phyloP scores from a whole-genome alignment of 1,140 invertebrate genomes.

The Leucophenga varia region DNA sequence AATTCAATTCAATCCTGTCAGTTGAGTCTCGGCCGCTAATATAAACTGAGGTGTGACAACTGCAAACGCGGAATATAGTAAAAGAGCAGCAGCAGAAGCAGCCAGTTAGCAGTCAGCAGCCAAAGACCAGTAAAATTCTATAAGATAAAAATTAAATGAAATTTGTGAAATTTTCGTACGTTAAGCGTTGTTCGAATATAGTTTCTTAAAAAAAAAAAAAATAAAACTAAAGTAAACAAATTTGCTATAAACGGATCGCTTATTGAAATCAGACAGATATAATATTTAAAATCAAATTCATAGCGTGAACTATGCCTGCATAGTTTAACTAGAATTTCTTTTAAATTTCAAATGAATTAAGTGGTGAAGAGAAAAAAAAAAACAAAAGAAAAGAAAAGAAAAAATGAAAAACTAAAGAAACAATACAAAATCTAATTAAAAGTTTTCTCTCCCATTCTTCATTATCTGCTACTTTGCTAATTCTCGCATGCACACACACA shows the following conservation, averaged over 20 bases:
- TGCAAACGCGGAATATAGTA: slow-evolving; percentile 21
- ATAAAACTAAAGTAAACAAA: too few relatives aligned
- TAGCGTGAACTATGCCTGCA: too few relatives aligned
- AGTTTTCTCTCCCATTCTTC: slow-evolving; percentile 4
- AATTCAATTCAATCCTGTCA: slow-evolving; percentile 13
- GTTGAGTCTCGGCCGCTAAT: slow-evolving; percentile 51
- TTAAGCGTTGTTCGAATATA: too few relatives aligned
- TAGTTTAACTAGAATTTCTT: too few relatives aligned
- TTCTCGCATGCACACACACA: not conserved
- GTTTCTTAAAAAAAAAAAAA: too few relatives aligned
- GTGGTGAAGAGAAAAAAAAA: not conserved
- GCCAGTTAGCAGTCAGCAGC: too few relatives aligned
- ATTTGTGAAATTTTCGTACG: too few relatives aligned
- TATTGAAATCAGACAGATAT: too few relatives aligned
- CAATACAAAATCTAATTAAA: slow-evolving; percentile 28
- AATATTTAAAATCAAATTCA: too few relatives aligned
- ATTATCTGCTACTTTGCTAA: slow-evolving; percentile 1
- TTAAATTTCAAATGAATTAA: too few relatives aligned
- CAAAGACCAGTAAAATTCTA: not conserved
- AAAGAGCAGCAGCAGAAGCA: slow-evolving; percentile 4
- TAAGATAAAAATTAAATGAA: not conserved
- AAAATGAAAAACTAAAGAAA: slow-evolving; percentile 5
- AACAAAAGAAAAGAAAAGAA: not conserved
- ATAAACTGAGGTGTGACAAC: slow-evolving; percentile 42
- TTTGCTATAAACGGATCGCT: too few relatives aligned